Base-by-base conservation (phyloP, 2,888 invertebrate species). In the Papilio elwesi region DNA sequence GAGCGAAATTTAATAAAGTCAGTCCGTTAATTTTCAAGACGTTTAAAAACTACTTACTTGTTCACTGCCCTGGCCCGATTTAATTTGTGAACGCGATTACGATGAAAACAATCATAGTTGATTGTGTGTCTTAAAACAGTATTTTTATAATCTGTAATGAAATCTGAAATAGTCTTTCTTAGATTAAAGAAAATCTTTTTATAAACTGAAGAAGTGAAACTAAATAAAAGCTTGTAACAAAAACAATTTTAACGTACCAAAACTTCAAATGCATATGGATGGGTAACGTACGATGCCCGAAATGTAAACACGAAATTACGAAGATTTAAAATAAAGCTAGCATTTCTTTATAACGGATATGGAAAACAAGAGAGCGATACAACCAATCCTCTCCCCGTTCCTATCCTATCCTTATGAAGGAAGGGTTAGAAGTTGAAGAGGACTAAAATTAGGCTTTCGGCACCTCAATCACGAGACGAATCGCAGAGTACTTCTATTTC, bases 1-100 rank as follows among this genome's bases (percentile, higher is more conserved):
- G 80, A 83, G 71, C 69, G 81, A 83, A 85, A 84, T 83, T 73
- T 73, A 73, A 70, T 73, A 73, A 73, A 73, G 66, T 47, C 65
- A 59, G 59, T 73, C 59, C 64, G 64, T 68, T 73, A 68, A 73
- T 70, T 73, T 70, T 70, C 66, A 66, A 69, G 73, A 66, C 70
- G 66, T 73, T 73, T 70, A 70, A 73, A 72, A 73, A 73, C 70
- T 73, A 73, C 70, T 73, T 73, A 70, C 70, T 53, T 36, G 51
- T 66, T 66, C 73, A 70, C 6, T 67, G 52, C 52, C 66, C 59
- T 26, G 38, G 48, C 43, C 67, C 47, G 48, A 70, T 67, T 73
- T 70, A 62, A 66, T 70, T 70, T 53, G 0, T 26, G 12, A 70
- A 69, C 47, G 38, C 57, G 49, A 55, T 69, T 73, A 69, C 57